Percentiles rank a stretch among this genome's conserved stretches.
phyloP scores from a whole-genome alignment of 2,888 invertebrate species.

The Antitype chi region DNA sequence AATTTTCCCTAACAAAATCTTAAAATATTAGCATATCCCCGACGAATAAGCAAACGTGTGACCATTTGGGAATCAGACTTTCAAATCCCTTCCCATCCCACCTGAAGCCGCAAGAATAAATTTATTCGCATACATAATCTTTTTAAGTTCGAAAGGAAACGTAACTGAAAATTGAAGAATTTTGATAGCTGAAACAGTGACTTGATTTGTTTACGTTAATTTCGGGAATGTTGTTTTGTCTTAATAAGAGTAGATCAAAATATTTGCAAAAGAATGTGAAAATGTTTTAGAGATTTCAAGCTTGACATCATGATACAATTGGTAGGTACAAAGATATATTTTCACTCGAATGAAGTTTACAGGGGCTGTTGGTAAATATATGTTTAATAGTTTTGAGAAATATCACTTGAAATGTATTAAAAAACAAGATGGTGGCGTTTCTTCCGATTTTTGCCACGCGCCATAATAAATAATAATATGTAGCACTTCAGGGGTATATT shows the following conservation, averaged over 20 bases:
- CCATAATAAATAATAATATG: too few relatives aligned
- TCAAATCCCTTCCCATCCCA: constrained; percentile 65
- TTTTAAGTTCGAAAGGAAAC: constrained; percentile 63
- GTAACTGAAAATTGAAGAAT: constrained; percentile 50
- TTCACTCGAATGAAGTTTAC: too few relatives aligned
- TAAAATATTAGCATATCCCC: constrained; percentile 63
- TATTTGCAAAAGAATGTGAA: not conserved
- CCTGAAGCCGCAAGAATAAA: constrained; percentile 71
- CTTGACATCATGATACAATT: too few relatives aligned
- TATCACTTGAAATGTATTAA: too few relatives aligned
- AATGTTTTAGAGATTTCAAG: not conserved
- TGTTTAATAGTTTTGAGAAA: too few relatives aligned
- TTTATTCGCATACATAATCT: constrained; percentile 72
- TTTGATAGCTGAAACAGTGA: not conserved
- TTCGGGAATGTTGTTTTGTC: not conserved
- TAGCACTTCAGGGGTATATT: too few relatives aligned
- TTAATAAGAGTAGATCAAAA: not conserved
- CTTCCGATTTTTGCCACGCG: too few relatives aligned
- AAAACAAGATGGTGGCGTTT: too few relatives aligned
- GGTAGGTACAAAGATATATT: too few relatives aligned
- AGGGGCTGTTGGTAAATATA: too few relatives aligned
- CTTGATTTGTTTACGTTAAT: not conserved
- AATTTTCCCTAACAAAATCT: constrained; percentile 56
- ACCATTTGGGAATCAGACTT: constrained; percentile 72
- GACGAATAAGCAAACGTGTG: constrained; percentile 67